phyloP scores from a whole-genome alignment of 2,113 vertebrate genomes.

The Archilochus colubris region DNA sequence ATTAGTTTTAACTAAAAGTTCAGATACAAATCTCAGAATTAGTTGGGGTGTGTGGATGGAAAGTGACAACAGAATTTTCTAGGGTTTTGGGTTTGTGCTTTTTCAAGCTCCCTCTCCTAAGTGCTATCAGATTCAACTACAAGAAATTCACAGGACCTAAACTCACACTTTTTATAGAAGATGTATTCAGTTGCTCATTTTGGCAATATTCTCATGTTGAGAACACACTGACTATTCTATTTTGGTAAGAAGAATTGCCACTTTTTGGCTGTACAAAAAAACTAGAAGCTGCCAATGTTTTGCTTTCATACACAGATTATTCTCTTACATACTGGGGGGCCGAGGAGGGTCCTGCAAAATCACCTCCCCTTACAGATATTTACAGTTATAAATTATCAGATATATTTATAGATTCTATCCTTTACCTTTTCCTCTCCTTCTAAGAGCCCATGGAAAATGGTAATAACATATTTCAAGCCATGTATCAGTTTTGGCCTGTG shows the following conservation, averaged over 20 bases:
- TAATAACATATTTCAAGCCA: neutral
- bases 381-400: neutral
- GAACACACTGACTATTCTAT: constrained; percentile 1
- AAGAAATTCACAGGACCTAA: neutral
- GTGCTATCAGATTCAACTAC: neutral
- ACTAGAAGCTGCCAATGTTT: neutral
- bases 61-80: constrained; percentile 3
- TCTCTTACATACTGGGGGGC: neutral
- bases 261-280: neutral
- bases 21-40: neutral
- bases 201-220: neutral
- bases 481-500: neutral
- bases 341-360: neutral
- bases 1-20: constrained; percentile 17
- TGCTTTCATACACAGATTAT: neutral
- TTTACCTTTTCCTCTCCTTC: neutral
- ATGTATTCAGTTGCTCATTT: constrained; percentile 15
- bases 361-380: neutral
- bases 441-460: neutral
- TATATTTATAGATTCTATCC: neutral
- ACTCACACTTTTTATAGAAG: neutral
- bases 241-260: neutral
- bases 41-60: neutral
- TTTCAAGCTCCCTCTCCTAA: neutral
- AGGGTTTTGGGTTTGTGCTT: neutral